Percentiles rank a stretch among this genome's conserved stretches.
Conservation (phyloP, 2,888 invertebrate species). For the Pedicia rivosa region DNA sequence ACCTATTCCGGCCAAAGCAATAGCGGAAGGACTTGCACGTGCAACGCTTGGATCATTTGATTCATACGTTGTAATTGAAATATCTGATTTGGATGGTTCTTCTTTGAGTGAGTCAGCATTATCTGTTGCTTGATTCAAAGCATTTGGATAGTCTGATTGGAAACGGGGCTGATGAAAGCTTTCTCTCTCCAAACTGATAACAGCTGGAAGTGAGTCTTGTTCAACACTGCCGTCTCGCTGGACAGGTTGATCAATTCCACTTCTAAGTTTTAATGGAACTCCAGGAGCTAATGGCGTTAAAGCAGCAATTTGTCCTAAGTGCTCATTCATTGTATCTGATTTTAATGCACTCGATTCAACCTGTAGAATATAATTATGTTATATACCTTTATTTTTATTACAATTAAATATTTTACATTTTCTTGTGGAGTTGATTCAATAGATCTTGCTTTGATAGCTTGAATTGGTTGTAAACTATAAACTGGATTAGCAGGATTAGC, state of each 20-base stretch:
- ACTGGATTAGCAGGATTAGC: conserved; percentile 14
- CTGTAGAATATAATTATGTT: neutral
- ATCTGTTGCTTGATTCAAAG: neutral
- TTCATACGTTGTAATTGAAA: neutral
- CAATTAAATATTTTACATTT: neutral
- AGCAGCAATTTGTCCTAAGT: neutral
- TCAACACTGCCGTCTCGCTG: neutral
- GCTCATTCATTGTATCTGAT: neutral
- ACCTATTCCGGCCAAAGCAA: conserved; percentile 34
- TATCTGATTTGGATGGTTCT: neutral
- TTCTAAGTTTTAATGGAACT: neutral
- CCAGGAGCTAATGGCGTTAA: too few species aligned
- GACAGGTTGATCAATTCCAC: neutral
- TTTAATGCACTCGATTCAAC: neutral
- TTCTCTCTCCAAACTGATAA: too few species aligned
- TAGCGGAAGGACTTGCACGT: conserved; percentile 33
- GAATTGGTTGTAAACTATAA: conserved; percentile 14
- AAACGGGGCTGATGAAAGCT: neutral
- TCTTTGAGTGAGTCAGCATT: neutral
- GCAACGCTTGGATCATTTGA: conserved; percentile 28
- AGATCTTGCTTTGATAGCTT: conserved; percentile 14
- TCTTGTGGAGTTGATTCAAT: conserved; percentile 11
- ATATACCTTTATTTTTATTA: neutral
- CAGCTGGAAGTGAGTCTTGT: neutral
- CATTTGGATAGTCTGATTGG: conserved; percentile 1